Base-by-base conservation (phyloP, 2,797 vertebrate genomes). In the Chrysocyon brachyurus region DNA sequence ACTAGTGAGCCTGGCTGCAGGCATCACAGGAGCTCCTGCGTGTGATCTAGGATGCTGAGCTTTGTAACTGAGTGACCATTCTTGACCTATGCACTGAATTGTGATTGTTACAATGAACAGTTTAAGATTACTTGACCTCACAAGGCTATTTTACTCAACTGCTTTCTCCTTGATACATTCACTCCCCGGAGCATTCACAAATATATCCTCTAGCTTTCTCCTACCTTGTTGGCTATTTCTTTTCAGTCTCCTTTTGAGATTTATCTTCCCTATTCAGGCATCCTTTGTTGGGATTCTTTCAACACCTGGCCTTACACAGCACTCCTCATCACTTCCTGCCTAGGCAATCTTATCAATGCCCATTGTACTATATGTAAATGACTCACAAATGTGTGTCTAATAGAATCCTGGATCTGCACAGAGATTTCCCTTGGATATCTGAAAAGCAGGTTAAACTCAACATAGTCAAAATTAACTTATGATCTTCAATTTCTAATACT, bases 381-480 rank as follows among this genome's bases (percentile, higher is more conserved):
- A 56, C 26, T 21, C n/a, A 72, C 40, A 70, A n/a, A 84, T 78
- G 4, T 88, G 12, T 54, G 12, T 70, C 70, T 70, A 28, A 84
- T 84, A 68, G 40, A 70, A 16, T 61, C 63, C 31, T 49, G 28
- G 22, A 57, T 84, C 63, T 89, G 10, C 26, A 57, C 3, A 52
- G 36, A 19, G 17, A 78, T 49, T 88, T 36, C 31, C 5, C 16
- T 52, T 46, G 61, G 21, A 36, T 82, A 68, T 36, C 12, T 91
- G 31, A 57, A 94, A 73, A 88, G 17, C n/a, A 75, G 26, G 40
- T 83, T 94, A 64, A 73, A 66, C 40, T 92, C 79, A 81, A 24
- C 66, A 3, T 68, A 64, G n/a, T 83, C 46, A 77, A 91, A 92
- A 95, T 0, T 46, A n/a, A 31, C 5, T 86, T 5, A 21, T 12